Percentiles rank a stretch among this genome's conserved stretches.
Conservation (phyloP, 1,140 invertebrate genomes). For the Macrosteles quadrilineatus region DNA sequence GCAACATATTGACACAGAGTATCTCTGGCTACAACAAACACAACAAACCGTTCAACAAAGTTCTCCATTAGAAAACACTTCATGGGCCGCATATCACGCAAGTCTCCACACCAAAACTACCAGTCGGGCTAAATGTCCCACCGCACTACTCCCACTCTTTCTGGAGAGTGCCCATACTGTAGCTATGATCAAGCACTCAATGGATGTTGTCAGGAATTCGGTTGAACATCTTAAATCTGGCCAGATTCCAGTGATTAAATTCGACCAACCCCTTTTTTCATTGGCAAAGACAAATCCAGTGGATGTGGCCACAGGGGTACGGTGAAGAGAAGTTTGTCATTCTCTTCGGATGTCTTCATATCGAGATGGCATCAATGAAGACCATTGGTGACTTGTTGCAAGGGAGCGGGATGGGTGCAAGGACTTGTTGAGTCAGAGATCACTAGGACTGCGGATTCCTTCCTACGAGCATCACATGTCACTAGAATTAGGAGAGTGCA, state of each 20-base stretch:
- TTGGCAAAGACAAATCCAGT: constrained; percentile 42
- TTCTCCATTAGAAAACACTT: no score
- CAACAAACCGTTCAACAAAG: no score
- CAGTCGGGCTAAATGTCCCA: no score
- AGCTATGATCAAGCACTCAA: no score
- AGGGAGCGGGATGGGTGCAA: no score
- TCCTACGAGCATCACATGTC: background rate
- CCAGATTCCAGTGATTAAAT: constrained; percentile 38
- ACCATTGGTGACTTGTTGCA: background rate
- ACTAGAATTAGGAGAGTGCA: background rate
- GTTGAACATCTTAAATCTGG: constrained; percentile 38
- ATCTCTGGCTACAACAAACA: no score
- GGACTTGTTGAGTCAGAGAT: background rate
- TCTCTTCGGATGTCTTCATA: background rate
- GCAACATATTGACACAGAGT: no score
- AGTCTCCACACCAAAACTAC: no score
- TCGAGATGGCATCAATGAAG: background rate
- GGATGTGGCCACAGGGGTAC: constrained; percentile 22
- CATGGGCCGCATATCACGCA: no score
- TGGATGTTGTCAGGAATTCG: no score
- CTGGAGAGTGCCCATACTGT: no score
- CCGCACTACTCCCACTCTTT: no score
- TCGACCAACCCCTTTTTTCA: constrained; percentile 40
- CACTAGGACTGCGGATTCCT: background rate
- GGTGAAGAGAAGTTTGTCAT: background rate